Base-by-base conservation (phyloP, 2,888 invertebrate genomes). In the Mechanitis messenoides region DNA sequence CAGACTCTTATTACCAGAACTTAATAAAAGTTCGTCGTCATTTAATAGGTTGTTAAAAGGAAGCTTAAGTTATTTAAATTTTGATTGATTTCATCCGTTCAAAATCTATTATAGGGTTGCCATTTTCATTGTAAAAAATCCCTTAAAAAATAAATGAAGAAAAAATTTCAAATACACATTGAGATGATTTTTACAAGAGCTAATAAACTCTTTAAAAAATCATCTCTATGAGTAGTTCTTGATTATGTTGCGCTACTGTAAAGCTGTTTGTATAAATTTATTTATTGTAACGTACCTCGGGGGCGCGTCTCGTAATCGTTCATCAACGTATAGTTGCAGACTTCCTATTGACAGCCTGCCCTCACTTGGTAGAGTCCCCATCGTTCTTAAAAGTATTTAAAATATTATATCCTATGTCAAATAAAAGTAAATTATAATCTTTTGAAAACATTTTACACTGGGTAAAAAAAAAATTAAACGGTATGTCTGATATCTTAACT, bases 261-360 rank as follows among this genome's bases (percentile, higher is more conserved):
- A n/a, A 47, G 47, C 9, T n/a, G 0, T 5, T 20, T 3, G 20
- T 6, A 2, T 47, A 9, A 6, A 6, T 47, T 20, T 28, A 3
- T 20, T 28, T 20, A 20, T 2, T 20, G 3, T 28, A 1, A 55
- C 55, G 66, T 79, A 88, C 90, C 85, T 85, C 50, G 90, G 90
- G 2, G 90, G 90, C 9, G 88, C 87, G 62, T 90, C 88, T 60
- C 87, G 72, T 66, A 90, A 73, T 67, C 90, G 79, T 71, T 88
- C 83, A 5, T 89, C 84, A 28, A 90, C 80, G 64, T 89, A 84
- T 45, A 87, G 65, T 68, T 90, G 89, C 12, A 90, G 73, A 68
- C 90, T 90, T 61, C 88, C 89, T n/a, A 89, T 79, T 3, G 90
- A 90, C 11, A 87, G 68, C 45, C 89, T 75, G 56, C 79, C 72